Evolutionary conservation across 30 jellyfish, hydroid and myxozoan species (phyloP).

Genomic region (Chrysaora quinquecirrha): DNA sequence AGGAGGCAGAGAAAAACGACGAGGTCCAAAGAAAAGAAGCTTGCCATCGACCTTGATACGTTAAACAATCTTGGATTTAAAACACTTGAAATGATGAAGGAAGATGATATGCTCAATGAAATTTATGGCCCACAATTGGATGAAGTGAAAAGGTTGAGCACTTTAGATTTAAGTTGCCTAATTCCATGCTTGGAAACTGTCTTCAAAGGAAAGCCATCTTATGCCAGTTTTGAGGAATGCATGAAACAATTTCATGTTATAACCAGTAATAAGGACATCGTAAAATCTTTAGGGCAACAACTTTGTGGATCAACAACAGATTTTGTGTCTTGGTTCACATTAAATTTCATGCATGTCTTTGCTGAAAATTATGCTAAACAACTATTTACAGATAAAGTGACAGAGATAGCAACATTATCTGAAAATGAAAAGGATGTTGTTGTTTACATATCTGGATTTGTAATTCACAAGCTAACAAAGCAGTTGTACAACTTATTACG

Average conservation of each 20-base stretch:
- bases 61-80: neutral
- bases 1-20: conserved; percentile 13
- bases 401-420: conserved; percentile 13
- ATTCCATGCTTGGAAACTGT: conserved; percentile 7
- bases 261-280: neutral
- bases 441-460: conserved; percentile 24
- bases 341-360: conserved; percentile 21
- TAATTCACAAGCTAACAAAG: conserved; percentile 14
- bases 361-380: conserved; percentile 23
- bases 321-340: conserved; percentile 32
- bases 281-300: neutral
- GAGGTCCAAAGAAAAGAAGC: conserved; percentile 14
- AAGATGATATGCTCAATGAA: conserved; percentile 6
- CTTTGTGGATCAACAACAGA: conserved; percentile 23
- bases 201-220: conserved; percentile 6
- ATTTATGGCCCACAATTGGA: conserved; percentile 9
- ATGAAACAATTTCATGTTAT: neutral
- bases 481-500: conserved; percentile 7
- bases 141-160: conserved; percentile 7
- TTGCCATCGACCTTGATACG: conserved; percentile 10
- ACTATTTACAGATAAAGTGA: neutral
- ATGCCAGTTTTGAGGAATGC: conserved; percentile 34
- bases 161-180: conserved; percentile 23
- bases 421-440: conserved; percentile 39
- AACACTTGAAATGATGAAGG: neutral